Evolutionary conservation across 2,797 vertebrate genomes (phyloP).

Genomic region (Hybognathus amarus): DNA sequence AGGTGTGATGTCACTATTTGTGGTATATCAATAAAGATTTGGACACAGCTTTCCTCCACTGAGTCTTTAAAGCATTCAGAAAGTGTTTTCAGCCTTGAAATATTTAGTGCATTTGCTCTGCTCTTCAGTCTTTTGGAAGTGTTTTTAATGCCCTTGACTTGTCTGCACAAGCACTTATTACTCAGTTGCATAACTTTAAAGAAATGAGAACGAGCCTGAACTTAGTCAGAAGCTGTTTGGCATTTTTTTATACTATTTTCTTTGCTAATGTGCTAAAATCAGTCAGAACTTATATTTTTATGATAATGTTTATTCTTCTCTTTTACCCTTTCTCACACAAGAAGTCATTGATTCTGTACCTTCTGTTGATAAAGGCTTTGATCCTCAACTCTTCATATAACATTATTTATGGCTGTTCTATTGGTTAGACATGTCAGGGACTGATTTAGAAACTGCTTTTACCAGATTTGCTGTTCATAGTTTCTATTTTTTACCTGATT

Average conservation of each 20-base stretch:
- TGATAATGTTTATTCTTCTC: not conserved
- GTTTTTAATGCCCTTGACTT: conserved; percentile 16
- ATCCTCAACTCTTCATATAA: not conserved
- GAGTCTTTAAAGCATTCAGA: not conserved
- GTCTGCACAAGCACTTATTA: conserved; percentile 29
- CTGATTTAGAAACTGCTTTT: not conserved
- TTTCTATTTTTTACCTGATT: not conserved
- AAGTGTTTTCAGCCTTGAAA: not conserved
- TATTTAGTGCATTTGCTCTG: conserved; percentile 1
- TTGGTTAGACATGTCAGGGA: not conserved
- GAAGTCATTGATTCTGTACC: not conserved
- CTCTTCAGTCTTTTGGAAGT: conserved; percentile 13
- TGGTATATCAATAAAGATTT: not conserved
- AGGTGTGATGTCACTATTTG: not conserved
- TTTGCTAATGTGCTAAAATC: not conserved
- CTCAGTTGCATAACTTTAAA: conserved; percentile 57
- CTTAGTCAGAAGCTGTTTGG: not conserved
- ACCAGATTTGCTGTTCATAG: not conserved
- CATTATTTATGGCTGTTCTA: not conserved
- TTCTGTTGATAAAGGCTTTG: not conserved
- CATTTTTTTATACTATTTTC: not conserved
- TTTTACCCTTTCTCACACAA: not conserved
- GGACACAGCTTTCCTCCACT: not conserved
- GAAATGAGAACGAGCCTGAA: not conserved
- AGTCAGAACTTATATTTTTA: conserved; percentile 31